A percentile compares a stretch with the other conserved stretches of the same genome.
Conservation (phyloP, 37 sponge, comb jelly and placozoan genomes). For the Agelas oroides region DNA sequence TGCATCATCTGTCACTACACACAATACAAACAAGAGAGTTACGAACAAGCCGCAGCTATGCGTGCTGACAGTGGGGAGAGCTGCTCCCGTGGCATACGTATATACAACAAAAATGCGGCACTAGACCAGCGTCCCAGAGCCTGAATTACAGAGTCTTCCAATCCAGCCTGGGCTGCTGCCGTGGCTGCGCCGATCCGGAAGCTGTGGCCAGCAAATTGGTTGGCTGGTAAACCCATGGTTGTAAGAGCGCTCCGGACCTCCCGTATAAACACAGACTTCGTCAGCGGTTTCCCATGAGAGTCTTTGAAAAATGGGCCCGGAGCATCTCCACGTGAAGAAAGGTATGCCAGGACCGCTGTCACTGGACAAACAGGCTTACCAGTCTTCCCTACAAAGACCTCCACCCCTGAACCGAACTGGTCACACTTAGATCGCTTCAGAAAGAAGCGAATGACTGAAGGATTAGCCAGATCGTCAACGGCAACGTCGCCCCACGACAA, state of each 20-base stretch:
- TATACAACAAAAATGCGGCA: conserved; percentile 7
- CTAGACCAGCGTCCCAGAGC: conserved; percentile 32
- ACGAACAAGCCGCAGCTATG: no score
- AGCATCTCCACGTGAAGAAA: neutral
- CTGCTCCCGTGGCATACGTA: conserved; percentile 11
- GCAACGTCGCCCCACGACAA: conserved; percentile 19
- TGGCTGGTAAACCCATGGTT: neutral
- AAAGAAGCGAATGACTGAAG: neutral
- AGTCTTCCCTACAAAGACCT: conserved; percentile 3
- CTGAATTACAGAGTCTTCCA: conserved; percentile 28
- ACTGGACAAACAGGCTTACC: conserved; percentile 8
- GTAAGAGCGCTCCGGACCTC: neutral
- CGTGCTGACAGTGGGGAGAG: neutral
- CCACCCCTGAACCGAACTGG: conserved; percentile 5
- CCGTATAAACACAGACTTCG: neutral
- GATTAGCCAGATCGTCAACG: neutral
- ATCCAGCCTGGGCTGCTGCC: conserved; percentile 9
- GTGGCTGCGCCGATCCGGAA: conserved; percentile 51
- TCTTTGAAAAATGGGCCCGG: conserved; percentile 9
- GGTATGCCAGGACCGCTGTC: neutral
- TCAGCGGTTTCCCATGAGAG: neutral
- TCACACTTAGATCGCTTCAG: conserved; percentile 21
- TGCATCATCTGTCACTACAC: no score
- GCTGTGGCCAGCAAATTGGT: conserved; percentile 31
- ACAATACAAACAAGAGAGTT: no score